Conservation (phyloP, 2,797 vertebrate genomes). For the Chelidonichthys spinosus region DNA sequence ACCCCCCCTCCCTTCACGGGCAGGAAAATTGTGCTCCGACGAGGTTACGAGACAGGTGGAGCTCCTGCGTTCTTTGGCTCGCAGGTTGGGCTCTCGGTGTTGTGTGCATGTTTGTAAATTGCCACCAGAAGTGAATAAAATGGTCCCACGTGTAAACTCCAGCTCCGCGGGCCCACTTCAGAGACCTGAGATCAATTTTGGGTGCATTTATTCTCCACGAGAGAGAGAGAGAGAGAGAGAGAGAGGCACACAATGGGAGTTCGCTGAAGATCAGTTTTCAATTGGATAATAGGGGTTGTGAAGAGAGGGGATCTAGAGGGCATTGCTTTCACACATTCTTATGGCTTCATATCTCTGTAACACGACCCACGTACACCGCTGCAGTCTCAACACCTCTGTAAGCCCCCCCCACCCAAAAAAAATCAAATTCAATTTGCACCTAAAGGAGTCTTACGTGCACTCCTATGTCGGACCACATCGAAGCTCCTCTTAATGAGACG, state of each 20-base stretch:
- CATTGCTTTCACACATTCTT: slow-evolving; percentile 84
- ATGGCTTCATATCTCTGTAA: slow-evolving; percentile 81
- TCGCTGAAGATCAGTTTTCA: slow-evolving; percentile 84
- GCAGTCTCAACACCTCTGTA: slow-evolving; percentile 64
- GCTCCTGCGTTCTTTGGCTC: slow-evolving; percentile 65
- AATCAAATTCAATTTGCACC: slow-evolving; percentile 71
- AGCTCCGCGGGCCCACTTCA: slow-evolving; percentile 73
- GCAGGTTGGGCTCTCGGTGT: slow-evolving; percentile 72
- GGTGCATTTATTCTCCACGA: slow-evolving; percentile 78
- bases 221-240: slow-evolving; percentile 13
- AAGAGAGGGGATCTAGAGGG: slow-evolving; percentile 80
- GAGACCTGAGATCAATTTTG: slow-evolving; percentile 86
- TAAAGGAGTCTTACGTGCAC: slow-evolving; percentile 26
- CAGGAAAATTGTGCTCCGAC: slow-evolving; percentile 54
- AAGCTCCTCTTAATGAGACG: slow-evolving; percentile 46
- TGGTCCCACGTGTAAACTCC: slow-evolving; percentile 84
- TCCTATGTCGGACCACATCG: slow-evolving; percentile 25
- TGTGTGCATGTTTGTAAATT: slow-evolving; percentile 83
- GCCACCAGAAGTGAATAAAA: slow-evolving; percentile 87
- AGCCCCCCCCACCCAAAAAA: slow-evolving; percentile 1
- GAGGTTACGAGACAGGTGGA: slow-evolving; percentile 84
- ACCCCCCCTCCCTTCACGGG: not conserved
- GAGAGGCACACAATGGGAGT: slow-evolving; percentile 80
- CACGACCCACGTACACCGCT: slow-evolving; percentile 51
- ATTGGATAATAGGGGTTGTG: slow-evolving; percentile 83